Base-by-base conservation (phyloP, 2,888 invertebrate species). In the Sesamia inferens region DNA sequence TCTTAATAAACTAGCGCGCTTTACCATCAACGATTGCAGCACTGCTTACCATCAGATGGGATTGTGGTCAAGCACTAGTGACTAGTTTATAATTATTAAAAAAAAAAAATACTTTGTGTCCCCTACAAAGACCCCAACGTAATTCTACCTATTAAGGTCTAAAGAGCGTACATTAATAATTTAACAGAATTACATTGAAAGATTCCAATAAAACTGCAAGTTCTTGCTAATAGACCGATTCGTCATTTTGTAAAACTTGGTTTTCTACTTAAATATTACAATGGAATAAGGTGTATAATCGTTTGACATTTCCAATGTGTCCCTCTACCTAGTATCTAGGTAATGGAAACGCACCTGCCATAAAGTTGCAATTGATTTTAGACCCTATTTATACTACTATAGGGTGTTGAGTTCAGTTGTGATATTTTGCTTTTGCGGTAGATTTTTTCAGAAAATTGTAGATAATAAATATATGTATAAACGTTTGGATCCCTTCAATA, bases 91-190 rank as follows among this genome's bases (percentile, higher is more conserved):
- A 31, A 31, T 31, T 31, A 31, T 31, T n/a, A n/a, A n/a, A n/a
- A 31, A 31, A 31, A 31, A 31, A 31, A 31, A 31, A 31, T 65
- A 68, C 24, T 31, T 47, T 48, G 2, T 61, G 10, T 57, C 55
- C 54, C 42, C 5, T 39, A 44, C 11, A 69, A 69, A 55, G 31
- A 1, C 19, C 42, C 24, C 48, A 58, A 62, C 11, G 24, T 70
- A 70, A 55, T 83, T 74, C 14, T 55, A 4, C 64, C 61, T 39
- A 68, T 51, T 71, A 61, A 31, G 42, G 54, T 59, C 16, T 39
- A 78, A 81, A 81, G 74, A 84, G 84, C 82, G 84, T 84, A 59
- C 75, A 76, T 85, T 80, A 74, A 70, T 72, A 58, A 70, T 64
- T 79, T 74, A 69, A 39, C 16, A 65, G 69, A 59, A 81, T 63